These are phyloP conservation scores for Pipistrellus pipistrellus DNA, from an alignment of 2,797 vertebrate genomes.

Conservation along the genomic window DNA sequence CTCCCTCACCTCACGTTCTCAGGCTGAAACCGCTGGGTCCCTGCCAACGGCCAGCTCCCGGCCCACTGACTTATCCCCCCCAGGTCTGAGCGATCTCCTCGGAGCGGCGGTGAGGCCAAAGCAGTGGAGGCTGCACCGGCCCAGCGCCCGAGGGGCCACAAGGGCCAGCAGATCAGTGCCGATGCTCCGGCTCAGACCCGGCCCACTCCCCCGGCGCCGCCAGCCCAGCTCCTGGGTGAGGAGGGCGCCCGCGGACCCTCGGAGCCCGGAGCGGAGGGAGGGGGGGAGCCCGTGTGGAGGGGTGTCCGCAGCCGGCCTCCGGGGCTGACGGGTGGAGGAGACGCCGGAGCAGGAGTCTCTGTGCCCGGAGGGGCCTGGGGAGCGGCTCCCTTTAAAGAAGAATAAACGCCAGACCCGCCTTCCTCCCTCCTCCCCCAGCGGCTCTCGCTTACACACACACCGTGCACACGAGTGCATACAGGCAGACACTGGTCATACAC, in stretches of 20 bases:
- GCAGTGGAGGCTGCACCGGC: conserved; percentile 46
- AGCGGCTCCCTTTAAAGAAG: neutral
- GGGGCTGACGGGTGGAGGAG: neutral
- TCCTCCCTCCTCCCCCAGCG: neutral
- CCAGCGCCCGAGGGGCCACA: conserved; percentile 76
- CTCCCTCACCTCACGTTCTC: conserved; percentile 78
- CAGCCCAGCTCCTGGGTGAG: too few species aligned
- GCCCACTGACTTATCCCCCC: conserved; percentile 70
- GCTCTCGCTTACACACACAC: too few species aligned
- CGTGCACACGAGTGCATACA: neutral
- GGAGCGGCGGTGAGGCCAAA: conserved; percentile 27
- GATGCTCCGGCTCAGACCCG: neutral
- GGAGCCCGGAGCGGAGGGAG: accelerated
- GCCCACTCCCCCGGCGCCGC: too few species aligned
- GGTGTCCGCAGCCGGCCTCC: neutral
- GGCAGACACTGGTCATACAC: neutral
- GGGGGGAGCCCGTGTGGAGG: too few species aligned
- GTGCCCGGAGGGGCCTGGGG: too few species aligned
- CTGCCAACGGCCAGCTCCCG: conserved; percentile 79
- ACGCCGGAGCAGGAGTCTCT: too few species aligned
- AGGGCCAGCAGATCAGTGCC: too few species aligned
- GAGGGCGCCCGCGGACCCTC: too few species aligned
- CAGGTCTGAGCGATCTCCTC: conserved; percentile 71
- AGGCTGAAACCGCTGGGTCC: conserved; percentile 60
- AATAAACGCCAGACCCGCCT: neutral